These are phyloP conservation scores for Elgaria multicarinata DNA, from an alignment of 2,113 vertebrate species.

Conservation along the genomic window DNA sequence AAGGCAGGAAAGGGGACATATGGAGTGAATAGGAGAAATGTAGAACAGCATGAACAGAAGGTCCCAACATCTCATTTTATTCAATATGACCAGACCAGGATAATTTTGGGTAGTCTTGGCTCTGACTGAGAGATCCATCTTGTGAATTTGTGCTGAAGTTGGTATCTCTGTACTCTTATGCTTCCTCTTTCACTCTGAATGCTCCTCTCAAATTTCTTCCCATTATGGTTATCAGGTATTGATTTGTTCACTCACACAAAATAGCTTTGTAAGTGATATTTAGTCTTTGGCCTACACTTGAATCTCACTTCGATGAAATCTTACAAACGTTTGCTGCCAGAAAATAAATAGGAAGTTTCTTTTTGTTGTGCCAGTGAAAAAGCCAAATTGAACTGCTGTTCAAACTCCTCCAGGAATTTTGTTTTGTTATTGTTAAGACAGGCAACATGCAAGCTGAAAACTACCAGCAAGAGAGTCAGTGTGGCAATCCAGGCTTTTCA, in stretches of 20 bases:
- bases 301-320: background rate
- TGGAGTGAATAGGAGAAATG: background rate
- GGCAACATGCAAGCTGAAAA: background rate
- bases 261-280: background rate
- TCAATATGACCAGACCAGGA: background rate
- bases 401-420: constrained; percentile 2
- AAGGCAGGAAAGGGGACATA: background rate
- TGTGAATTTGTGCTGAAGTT: background rate
- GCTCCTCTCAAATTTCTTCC: background rate
- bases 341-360: background rate
- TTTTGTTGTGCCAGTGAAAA: background rate
- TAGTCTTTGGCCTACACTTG: background rate
- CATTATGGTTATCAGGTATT: background rate
- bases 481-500: background rate
- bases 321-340: background rate
- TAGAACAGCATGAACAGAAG: background rate
- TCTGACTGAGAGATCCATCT: background rate
- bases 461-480: constrained; percentile 12
- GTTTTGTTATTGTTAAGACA: constrained; percentile 5
- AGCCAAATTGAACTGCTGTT: background rate
- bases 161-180: background rate
- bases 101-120: background rate
- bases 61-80: background rate
- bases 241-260: background rate
- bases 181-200: background rate